Percentiles rank a stretch among this genome's conserved stretches.
Evolutionary conservation across 1,140 invertebrate species (phyloP).

Genomic region (Drosophila aff.): DNA sequence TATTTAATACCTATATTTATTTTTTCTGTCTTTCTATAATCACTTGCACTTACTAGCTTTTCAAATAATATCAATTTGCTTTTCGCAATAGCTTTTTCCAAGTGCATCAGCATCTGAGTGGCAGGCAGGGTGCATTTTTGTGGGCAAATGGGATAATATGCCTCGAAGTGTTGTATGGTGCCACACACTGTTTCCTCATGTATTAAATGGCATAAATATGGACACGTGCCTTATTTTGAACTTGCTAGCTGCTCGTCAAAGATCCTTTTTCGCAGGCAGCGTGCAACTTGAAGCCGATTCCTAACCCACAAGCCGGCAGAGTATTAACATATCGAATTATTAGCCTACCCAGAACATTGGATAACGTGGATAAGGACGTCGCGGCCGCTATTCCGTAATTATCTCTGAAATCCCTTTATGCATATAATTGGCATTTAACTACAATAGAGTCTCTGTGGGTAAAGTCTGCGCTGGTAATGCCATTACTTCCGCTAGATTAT

Average conservation of each 20-base stretch:
- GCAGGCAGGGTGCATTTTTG: constrained; percentile 38
- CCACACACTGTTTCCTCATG: constrained; percentile 64
- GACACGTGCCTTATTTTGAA: constrained; percentile 76
- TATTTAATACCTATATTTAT: neutral
- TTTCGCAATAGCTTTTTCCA: neutral
- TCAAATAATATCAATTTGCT: neutral
- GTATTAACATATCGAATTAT: constrained; percentile 84
- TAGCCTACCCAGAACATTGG: constrained; percentile 82
- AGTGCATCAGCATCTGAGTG: constrained; percentile 28
- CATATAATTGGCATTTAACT: constrained; percentile 79
- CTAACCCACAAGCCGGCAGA: constrained; percentile 49
- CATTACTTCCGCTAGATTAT: constrained; percentile 71
- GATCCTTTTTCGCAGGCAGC: constrained; percentile 12
- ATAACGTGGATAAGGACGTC: constrained; percentile 73
- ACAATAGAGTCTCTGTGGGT: constrained; percentile 53
- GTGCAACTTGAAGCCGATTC: constrained; percentile 67
- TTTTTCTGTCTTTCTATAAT: neutral
- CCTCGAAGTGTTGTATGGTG: constrained; percentile 46
- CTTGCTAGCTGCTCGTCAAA: constrained; percentile 23
- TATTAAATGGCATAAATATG: constrained; percentile 82
- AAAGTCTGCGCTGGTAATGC: constrained; percentile 56
- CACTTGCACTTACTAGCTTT: neutral
- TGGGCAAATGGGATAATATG: constrained; percentile 40
- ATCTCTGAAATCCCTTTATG: constrained; percentile 76
- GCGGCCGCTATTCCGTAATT: constrained; percentile 70